Base-by-base conservation (phyloP, 2,797 vertebrate genomes). In the Protonibea diacanthus region DNA sequence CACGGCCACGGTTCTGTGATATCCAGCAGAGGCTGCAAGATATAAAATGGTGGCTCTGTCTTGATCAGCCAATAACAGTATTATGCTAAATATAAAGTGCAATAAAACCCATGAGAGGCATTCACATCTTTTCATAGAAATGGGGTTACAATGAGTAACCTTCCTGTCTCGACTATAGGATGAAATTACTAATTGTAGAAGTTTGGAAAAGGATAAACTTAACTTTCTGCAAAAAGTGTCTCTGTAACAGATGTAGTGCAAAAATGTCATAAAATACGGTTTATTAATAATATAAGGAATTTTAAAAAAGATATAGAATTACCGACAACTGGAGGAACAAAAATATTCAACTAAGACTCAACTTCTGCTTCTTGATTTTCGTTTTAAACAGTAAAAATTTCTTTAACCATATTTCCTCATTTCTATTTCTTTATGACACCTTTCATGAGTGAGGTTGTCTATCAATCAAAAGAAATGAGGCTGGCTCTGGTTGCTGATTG, bases 391-490 rank as follows among this genome's bases (percentile, higher is more conserved):
- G 13, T 27, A 15, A 59, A 27, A 6, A 25, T 15, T 20, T 66
- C 12, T 52, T 62, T 13, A 40, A 58, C 52, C 64, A 0, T 7
- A 25, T 23, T 45, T 13, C 2, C 5, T 62, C 1, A 62, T 60
- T 57, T 71, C 40, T 53, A 1, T 59, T 64, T 59, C 27, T 60
- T 49, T 25, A 15, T 40, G 56, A 72, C 59, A 45, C 33, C 49
- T 40, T 38, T 68, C 4, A 42, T 68, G 29, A 57, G 9, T 2
- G 0, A 2, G 47, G 15, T 44, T 66, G 59, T 56, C 78, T 42
- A 62, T 73, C 59, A 76, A n/a, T 64, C 82, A 72, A 27, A 63
- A 40, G 17, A 80, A 82, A 29, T 49, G 23, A 86, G 65, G 23
- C 49, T 49, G 52, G 55, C 17, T 9, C 20, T 25, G 12, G 33